Conservation (phyloP, 2,113 vertebrate species). For the Spea bombifrons region DNA sequence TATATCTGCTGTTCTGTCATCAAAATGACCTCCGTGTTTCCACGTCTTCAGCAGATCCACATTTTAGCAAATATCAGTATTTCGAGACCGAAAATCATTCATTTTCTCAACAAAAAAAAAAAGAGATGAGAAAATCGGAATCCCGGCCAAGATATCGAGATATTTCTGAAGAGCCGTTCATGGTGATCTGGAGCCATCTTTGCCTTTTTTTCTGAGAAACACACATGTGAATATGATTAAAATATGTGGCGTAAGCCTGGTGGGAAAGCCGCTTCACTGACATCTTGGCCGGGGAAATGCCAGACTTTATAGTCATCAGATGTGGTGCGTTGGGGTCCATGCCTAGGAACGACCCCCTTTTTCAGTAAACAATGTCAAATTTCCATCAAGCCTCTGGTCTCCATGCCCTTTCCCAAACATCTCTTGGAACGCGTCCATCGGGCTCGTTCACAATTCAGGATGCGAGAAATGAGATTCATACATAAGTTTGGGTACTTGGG, state of each 20-base stretch:
- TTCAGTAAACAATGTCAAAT: constrained; percentile 9
- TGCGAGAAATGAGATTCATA: too few species aligned
- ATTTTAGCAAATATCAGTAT: background rate
- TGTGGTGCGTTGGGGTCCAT: constrained; percentile 7
- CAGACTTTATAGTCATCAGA: constrained; percentile 28
- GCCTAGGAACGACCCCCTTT: constrained; percentile 1
- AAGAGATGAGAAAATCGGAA: background rate
- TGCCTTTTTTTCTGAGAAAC: constrained; percentile 1
- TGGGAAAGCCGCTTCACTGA: constrained; percentile 11
- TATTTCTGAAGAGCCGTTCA: background rate
- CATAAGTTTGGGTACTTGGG: too few species aligned
- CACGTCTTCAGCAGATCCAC: background rate
- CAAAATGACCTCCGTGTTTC: background rate
- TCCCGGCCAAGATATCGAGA: background rate
- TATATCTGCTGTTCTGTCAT: background rate
- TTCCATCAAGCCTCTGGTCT: background rate
- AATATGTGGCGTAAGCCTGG: constrained; percentile 29
- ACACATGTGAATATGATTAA: constrained; percentile 41
- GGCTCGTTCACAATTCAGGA: background rate
- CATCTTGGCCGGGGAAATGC: constrained; percentile 22
- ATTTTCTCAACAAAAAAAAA: constrained; percentile 3
- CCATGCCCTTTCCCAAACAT: background rate
- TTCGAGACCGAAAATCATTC: background rate
- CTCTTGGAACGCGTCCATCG: background rate
- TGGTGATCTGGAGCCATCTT: constrained; percentile 6